Base-by-base conservation (phyloP, 2,113 vertebrate genomes). In the Oceanites oceanicus region DNA sequence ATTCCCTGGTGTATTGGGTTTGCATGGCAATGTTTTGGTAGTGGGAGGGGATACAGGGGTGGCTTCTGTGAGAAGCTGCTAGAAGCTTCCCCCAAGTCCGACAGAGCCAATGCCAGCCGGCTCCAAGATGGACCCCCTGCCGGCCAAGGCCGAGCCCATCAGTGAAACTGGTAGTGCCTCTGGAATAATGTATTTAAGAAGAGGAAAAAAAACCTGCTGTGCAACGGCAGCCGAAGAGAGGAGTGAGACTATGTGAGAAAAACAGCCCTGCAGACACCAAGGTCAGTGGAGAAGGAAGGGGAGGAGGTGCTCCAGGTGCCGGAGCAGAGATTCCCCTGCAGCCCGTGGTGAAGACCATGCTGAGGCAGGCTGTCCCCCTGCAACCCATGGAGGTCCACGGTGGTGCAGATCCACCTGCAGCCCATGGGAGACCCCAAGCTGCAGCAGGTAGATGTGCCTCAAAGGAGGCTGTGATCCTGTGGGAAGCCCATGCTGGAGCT, bases 51-150 rank as follows among this genome's bases (percentile, higher is more conserved):
- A 6, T 56, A 7, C 19, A 45, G 13, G 19, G 11, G 3, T 34
- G 5, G 19, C 19, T 61, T 30, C 53, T 20, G 30, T 61, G 8
- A 75, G 52, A 47, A 88, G 15, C 4, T 21, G 10, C 15, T 7
- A 36, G n/a, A 78, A 66, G 38, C 11, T 52, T 66, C 22, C 18
- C 18, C 19, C 4, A 3, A 7, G 7, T 52, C 32, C 0, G 0
- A 25, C 1, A 49, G 26, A 38, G 18, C 15, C 38, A 40, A 23
- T 17, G 7, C 19, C 47, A 83, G 27, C 19, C 2, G 0, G 38
- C n/a, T 38, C 15, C 27, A 20, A 44, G 26, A 32, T 0, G 0
- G 47, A 58, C 42, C 9, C 1, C 0, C 13, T 1, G 1, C 47
- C 19, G 13, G 32, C 49, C 65, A 58, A 65, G 12, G 58, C 65